Conservation (phyloP, 2,797 vertebrate species). For the Chiroxiphia lanceolata region DNA sequence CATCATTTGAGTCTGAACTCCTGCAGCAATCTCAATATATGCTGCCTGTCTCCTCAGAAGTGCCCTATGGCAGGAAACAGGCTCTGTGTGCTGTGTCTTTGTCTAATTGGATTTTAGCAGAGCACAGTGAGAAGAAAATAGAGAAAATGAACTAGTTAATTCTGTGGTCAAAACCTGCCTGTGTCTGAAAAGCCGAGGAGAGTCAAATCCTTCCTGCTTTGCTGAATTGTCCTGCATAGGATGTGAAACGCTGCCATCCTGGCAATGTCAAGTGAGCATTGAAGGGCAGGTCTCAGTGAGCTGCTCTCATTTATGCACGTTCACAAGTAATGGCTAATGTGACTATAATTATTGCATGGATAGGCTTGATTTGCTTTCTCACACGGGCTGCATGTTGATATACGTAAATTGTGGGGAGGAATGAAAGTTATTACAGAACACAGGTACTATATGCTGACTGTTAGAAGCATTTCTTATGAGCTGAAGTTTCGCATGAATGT, state of each 20-base stretch:
- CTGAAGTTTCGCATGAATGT: background rate
- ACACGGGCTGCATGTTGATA: background rate
- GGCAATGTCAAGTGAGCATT: accelerated
- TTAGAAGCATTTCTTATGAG: background rate
- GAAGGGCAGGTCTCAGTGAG: background rate
- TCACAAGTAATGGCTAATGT: background rate
- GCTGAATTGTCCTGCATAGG: background rate
- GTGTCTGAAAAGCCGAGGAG: background rate
- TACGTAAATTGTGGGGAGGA: background rate
- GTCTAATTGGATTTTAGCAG: slow-evolving; percentile 23
- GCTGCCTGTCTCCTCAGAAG: slow-evolving; percentile 55
- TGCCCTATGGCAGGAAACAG: slow-evolving; percentile 16
- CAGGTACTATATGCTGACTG: background rate
- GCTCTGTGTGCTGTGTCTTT: background rate
- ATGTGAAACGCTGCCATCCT: background rate
- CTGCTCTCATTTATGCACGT: background rate
- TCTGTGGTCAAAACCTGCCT: background rate
- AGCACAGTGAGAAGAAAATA: background rate
- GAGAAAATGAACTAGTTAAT: slow-evolving; percentile 22
- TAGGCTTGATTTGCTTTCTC: background rate
- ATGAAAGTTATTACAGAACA: background rate
- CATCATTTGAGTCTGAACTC: slow-evolving; percentile 54
- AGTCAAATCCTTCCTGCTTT: background rate
- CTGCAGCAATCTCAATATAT: slow-evolving; percentile 40
- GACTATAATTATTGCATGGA: background rate